These are phyloP conservation scores for Arbacia lixula DNA, from an alignment of 53 echinoderm and acorn worm genomes.

Conservation along the genomic window DNA sequence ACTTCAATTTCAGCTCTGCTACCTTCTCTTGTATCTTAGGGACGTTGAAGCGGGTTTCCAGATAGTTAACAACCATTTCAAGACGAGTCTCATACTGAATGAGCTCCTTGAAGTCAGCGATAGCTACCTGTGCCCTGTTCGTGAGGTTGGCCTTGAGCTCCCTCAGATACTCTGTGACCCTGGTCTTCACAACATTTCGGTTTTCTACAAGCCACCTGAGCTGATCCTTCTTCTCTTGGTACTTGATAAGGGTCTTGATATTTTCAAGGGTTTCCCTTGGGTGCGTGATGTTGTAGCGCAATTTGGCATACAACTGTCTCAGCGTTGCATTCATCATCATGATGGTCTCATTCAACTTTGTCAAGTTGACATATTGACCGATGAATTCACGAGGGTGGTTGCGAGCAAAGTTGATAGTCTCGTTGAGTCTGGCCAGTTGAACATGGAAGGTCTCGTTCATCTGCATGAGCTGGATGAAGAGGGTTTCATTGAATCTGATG, in stretches of 20 bases:
- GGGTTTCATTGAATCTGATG: conserved; percentile 47
- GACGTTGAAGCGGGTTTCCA: conserved; percentile 57
- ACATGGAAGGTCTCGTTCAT: conserved; percentile 60
- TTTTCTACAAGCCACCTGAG: conserved; percentile 19
- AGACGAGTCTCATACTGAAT: conserved; percentile 15
- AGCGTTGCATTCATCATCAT: conserved; percentile 13
- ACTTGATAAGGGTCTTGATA: conserved; percentile 57
- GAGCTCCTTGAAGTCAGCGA: conserved; percentile 39
- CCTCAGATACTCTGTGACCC: neutral
- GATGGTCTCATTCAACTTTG: conserved; percentile 16
- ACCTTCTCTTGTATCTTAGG: conserved; percentile 70
- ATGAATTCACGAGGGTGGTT: conserved; percentile 54
- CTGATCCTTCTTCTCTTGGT: conserved; percentile 21
- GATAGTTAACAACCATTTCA: neutral
- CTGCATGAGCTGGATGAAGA: conserved; percentile 47
- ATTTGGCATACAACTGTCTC: conserved; percentile 15
- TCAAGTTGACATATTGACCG: conserved; percentile 44
- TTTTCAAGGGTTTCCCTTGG: conserved; percentile 60
- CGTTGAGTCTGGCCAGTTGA: conserved; percentile 54
- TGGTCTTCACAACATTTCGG: neutral
- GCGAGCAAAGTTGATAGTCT: conserved; percentile 58
- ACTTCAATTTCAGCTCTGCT: conserved; percentile 73
- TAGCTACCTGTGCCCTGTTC: conserved; percentile 17
- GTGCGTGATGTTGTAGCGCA: conserved; percentile 53
- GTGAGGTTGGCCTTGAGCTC: conserved; percentile 55